Conservation (phyloP, 2,797 vertebrate genomes). For the Pampus argenteus region DNA sequence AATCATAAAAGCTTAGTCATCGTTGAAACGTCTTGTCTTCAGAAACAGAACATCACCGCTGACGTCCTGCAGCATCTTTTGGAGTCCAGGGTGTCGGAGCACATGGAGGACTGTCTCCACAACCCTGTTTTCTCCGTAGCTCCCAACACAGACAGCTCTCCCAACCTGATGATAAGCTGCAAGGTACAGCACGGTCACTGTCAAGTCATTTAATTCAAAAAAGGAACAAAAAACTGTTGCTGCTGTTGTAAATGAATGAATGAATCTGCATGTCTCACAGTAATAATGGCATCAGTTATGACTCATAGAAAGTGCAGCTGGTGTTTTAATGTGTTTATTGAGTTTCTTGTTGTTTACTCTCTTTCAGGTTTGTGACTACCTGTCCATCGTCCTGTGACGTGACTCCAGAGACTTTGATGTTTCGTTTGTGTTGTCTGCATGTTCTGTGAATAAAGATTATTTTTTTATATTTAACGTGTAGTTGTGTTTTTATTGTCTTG, state of each 20-base stretch:
- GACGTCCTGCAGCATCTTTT: slow-evolving; percentile 83
- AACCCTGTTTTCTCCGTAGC: slow-evolving; percentile 89
- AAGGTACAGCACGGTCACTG: slow-evolving; percentile 73
- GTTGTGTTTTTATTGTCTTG: background rate
- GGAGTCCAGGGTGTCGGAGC: slow-evolving; percentile 85
- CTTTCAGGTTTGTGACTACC: slow-evolving; percentile 81
- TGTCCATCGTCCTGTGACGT: slow-evolving; percentile 78
- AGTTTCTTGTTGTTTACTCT: slow-evolving; percentile 20
- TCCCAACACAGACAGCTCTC: slow-evolving; percentile 76
- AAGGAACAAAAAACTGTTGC: background rate
- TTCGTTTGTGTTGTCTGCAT: slow-evolving; percentile 23
- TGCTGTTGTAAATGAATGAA: background rate
- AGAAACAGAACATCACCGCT: slow-evolving; percentile 82
- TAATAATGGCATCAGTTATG: background rate
- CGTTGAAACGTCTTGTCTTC: no score
- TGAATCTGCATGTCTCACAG: no score
- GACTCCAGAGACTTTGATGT: background rate
- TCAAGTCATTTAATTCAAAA: background rate
- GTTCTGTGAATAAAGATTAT: slow-evolving; percentile 68
- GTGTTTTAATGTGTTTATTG: no score
- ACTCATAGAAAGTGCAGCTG: no score
- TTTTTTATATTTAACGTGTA: slow-evolving; percentile 21
- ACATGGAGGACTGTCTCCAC: slow-evolving; percentile 86
- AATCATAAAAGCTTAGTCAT: background rate
- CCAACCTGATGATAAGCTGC: slow-evolving; percentile 91